Evolutionary conservation across 2,113 vertebrate genomes (phyloP), one percentile per base, ranked within the genome.

Genomic region (Notothenia coriiceps): DNA sequence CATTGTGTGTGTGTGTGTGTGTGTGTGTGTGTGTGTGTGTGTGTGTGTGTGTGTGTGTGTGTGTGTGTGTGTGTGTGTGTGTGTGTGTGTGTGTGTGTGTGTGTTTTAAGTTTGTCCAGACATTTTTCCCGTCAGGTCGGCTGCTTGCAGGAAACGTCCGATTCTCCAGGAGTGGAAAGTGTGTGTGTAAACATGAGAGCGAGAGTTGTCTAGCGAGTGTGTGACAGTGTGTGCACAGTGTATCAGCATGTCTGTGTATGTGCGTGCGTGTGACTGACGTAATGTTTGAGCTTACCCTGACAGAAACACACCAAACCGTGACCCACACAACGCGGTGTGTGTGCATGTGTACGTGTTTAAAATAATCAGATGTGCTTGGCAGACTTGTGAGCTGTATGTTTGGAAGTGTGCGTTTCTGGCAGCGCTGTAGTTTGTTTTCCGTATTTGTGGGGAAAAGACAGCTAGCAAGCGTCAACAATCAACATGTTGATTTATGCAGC

Each of bases 401-500:
- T 68, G 66, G 70, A 14, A 49, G 68, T 81, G 80, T 82, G 80
- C 43, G 71, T 66, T 77, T 85, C 50, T 93, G 89, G 89, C 91
- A 85, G 35, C 64, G 57, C 71, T 68, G 43, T 35, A 65, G 89
- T 91, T 93, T 90, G 88, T 89, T 94, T 94, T 94, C 85, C 77
- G 65, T 87, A 79, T 88, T 89, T 74, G 43, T 11, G 14, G 64
- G 69, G 74, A 59, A 78, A 84, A 83, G 89, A 88, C 82, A 77
- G 88, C 83, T 13, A 54, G 83, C 78, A 22, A 91, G 80, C 88
- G 81, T 93, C 91, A 94, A 92, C 91, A 91, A 93, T 86, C 88
- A 91, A 89, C 92, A 79, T 90, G 91, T 91, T 93, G 87, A 91
- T 94, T 91, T 92, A 91, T 88, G 86, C 90, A 80, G 87, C 93